Evolutionary conservation across 2,888 invertebrate species (phyloP), one percentile per base, ranked within the genome.

Genomic region (Synergus gifuensis): DNA sequence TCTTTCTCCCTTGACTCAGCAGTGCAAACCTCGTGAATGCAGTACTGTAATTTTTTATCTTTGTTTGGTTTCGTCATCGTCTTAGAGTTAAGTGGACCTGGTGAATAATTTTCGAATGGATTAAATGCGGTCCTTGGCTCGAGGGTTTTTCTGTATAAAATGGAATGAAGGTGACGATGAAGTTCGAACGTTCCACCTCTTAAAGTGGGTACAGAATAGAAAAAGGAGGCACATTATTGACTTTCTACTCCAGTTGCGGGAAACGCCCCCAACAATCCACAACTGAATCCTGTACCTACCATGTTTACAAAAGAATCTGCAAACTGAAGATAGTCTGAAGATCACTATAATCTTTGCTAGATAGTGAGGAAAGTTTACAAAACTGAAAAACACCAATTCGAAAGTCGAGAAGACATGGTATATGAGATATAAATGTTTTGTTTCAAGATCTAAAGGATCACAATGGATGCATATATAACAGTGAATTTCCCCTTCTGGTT

Each of bases 161-260:
- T n/a, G n/a, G 54, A 49, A 69, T 18, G 28, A 49, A 69, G 49
- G 49, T 69, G 69, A 49, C 49, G 49, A 46, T 49, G 49, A 49
- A 69, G 14, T 69, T 69, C 14, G 9, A 69, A 69, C 36, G n/a
- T 36, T 54, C 16, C 36, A n/a, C 22, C 46, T 69, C 49, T 54
- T 28, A 36, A 40, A 73, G 46, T 12, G 67, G 8, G 9, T 73
- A 28, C n/a, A 73, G 73, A 54, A 54, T 73, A 73, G 54, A 73
- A 73, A 73, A 73, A 54, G 36, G 73, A 73, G 73, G 73, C 36
- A 54, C 49, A 40, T 73, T 73, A 73, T 73, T 73, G 73, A 73
- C 73, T 73, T 73, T 54, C 73, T 73, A 73, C 73, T 73, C 49
- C 54, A 73, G 49, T 73, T 73, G 73, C n/a, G 28, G 28, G 36